These are phyloP conservation scores for Slavum lentiscoides DNA, from an alignment of 2,888 invertebrate species.

Conservation along the genomic window DNA sequence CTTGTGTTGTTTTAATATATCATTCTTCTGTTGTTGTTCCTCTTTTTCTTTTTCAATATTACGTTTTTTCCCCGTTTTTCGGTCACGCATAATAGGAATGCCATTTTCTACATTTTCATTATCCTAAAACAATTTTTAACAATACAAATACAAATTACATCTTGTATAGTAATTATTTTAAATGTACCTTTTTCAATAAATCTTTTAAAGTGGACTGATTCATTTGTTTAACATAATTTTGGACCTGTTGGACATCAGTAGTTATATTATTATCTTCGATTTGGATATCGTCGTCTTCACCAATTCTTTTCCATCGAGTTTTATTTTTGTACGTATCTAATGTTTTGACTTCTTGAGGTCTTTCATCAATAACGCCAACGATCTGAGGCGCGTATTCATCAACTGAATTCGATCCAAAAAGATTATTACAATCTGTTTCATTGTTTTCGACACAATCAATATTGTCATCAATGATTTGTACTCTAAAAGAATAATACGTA, in stretches of 20 bases:
- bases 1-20: constrained; percentile 68
- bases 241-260: constrained; percentile 16
- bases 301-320: constrained; percentile 60
- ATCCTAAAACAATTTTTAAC: constrained; percentile 59
- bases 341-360: constrained; percentile 67
- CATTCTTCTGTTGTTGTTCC: constrained; percentile 70
- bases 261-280: constrained; percentile 1
- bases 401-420: constrained; percentile 70
- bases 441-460: constrained; percentile 66
- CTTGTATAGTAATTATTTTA: no score
- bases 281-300: constrained; percentile 58
- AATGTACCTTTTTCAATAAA: constrained; percentile 56
- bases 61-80: constrained; percentile 68
- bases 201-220: constrained; percentile 41
- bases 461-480: constrained; percentile 87
- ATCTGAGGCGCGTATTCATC: constrained; percentile 89
- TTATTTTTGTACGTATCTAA: constrained; percentile 57
- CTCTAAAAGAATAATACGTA: constrained; percentile 62
- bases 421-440: constrained; percentile 63
- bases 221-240: constrained; percentile 44
- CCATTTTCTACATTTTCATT: constrained; percentile 76
- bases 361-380: constrained; percentile 83
- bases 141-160: neutral
- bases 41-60: constrained; percentile 73
- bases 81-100: constrained; percentile 70